These are phyloP conservation scores for Nephrotoma guestfalica DNA, from an alignment of 2,888 invertebrate species.

Conservation along the genomic window DNA sequence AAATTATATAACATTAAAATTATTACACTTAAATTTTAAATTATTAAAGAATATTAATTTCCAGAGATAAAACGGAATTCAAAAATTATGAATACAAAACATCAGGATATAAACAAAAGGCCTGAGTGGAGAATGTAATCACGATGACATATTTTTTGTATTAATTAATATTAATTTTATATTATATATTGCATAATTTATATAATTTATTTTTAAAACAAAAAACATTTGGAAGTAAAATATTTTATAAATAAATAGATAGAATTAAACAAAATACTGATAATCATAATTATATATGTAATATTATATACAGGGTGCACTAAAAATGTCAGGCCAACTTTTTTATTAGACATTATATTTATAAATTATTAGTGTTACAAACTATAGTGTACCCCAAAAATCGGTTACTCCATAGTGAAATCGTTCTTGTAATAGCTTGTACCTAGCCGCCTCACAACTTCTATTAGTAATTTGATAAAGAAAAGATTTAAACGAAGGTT, in stretches of 20 bases:
- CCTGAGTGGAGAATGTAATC: not conserved
- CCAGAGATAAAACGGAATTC: not conserved
- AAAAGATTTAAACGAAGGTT: too few species aligned
- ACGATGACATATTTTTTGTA: not conserved
- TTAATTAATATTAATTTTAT: not conserved
- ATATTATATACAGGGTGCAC: too few species aligned
- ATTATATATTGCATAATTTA: not conserved
- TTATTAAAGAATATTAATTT: not conserved
- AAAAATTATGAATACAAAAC: not conserved
- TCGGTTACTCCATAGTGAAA: too few species aligned
- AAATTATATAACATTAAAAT: not conserved
- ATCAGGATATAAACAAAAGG: not conserved
- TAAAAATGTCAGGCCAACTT: too few species aligned
- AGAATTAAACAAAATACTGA: not conserved
- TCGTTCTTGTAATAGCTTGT: too few species aligned
- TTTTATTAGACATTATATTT: too few species aligned
- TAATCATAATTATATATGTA: not conserved
- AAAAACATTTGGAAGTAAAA: not conserved
- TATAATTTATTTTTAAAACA: not conserved
- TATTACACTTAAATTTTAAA: not conserved
- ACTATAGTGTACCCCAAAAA: too few species aligned
- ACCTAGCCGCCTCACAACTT: too few species aligned
- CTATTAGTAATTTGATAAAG: too few species aligned
- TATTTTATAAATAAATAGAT: not conserved
- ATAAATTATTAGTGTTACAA: too few species aligned